phyloP scores from a whole-genome alignment of 1,140 invertebrate genomes.

The Akabosia matsudoensis region DNA sequence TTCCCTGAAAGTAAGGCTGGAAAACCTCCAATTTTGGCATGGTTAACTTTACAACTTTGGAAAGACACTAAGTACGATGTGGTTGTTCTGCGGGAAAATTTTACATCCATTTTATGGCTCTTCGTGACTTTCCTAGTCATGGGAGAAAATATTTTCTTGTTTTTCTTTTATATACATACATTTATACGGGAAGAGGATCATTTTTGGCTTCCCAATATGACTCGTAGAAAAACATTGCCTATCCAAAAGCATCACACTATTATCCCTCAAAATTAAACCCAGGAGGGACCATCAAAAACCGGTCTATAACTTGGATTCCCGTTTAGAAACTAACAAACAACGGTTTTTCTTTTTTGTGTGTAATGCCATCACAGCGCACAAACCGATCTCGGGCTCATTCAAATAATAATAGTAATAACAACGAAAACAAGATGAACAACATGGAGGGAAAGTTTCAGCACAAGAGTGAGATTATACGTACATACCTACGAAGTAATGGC shows the following conservation, averaged over 20 bases:
- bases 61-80: constrained; percentile 3
- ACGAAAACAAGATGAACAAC: not conserved
- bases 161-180: no score
- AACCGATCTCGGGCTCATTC: constrained; percentile 13
- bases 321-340: no score
- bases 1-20: no score
- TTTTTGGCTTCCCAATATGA: constrained; percentile 47
- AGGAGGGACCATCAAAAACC: constrained; percentile 40
- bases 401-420: constrained; percentile 13
- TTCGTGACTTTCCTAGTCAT: constrained; percentile 46
- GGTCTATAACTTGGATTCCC: constrained; percentile 42
- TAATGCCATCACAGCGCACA: no score
- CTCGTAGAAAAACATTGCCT: no score
- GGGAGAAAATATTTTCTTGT: constrained; percentile 47
- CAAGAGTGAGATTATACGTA: no score
- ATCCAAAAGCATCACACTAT: constrained; percentile 41
- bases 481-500: no score
- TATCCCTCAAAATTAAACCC: constrained; percentile 46
- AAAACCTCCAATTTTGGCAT: not conserved
- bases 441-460: no score
- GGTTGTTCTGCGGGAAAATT: constrained; percentile 35
- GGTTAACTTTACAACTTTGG: not conserved
- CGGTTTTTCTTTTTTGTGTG: no score
- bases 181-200: constrained; percentile 45
- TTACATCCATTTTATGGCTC: constrained; percentile 45